Percentiles rank a stretch among this genome's conserved stretches.
Evolutionary conservation across 2,888 invertebrate genomes (phyloP).

Genomic region (Hirtodrosophila cameraria): DNA sequence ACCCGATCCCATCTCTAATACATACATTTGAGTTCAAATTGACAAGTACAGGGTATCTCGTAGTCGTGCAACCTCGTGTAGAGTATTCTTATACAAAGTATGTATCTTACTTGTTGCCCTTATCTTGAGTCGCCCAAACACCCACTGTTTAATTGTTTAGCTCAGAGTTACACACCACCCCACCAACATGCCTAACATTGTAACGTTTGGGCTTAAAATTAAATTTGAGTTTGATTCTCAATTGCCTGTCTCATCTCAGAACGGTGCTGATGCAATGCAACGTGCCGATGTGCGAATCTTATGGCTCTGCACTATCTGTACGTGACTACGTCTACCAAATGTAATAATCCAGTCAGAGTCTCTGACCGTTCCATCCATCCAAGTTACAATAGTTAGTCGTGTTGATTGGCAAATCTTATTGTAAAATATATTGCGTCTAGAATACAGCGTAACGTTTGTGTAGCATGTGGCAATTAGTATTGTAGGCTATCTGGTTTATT

Average conservation of each 20-base stretch:
- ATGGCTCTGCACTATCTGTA: not conserved
- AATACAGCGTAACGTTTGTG: slow-evolving; percentile 16
- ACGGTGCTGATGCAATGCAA: slow-evolving; percentile 22
- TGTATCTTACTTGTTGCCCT: too few species aligned
- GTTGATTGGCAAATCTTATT: slow-evolving; percentile 39
- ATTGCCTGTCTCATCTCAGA: slow-evolving; percentile 22
- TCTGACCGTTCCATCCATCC: slow-evolving; percentile 32
- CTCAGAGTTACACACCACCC: too few species aligned
- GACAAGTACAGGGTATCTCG: too few species aligned
- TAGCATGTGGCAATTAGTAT: slow-evolving; percentile 18
- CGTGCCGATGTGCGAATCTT: slow-evolving; percentile 26
- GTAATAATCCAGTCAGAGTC: slow-evolving; percentile 23
- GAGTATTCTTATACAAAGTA: too few species aligned
- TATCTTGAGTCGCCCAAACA: too few species aligned
- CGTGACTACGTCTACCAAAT: slow-evolving; percentile 2
- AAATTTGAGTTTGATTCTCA: slow-evolving; percentile 37
- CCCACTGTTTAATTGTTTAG: too few species aligned
- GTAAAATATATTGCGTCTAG: slow-evolving; percentile 25
- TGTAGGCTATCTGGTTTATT: slow-evolving; percentile 29
- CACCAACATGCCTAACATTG: too few species aligned
- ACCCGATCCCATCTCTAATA: too few species aligned
- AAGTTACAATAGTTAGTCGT: slow-evolving; percentile 45
- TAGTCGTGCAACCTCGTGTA: too few species aligned
- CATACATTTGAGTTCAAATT: too few species aligned
- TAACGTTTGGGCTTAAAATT: slow-evolving; percentile 32